Evolutionary conservation across 2,888 invertebrate genomes (phyloP).

Genomic region (Pegoplata infirma): DNA sequence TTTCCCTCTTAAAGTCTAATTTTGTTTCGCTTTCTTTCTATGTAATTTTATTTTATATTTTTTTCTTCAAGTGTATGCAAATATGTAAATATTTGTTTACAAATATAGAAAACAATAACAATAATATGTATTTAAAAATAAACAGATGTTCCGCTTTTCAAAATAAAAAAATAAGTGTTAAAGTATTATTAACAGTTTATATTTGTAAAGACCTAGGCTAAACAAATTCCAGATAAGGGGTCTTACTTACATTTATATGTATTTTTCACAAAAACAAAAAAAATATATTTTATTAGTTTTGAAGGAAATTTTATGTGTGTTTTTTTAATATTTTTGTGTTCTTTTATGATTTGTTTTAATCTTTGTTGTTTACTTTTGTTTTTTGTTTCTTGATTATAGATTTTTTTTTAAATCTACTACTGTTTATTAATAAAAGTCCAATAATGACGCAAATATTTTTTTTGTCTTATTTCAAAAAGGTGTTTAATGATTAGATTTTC

Average conservation of each 20-base stretch:
- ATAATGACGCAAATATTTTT: no score
- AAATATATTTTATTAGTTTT: background rate
- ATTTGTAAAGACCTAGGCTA: conserved; percentile 11
- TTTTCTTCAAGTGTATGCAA: background rate
- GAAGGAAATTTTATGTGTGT: background rate
- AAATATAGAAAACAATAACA: background rate
- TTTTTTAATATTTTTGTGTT: background rate
- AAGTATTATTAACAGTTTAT: background rate
- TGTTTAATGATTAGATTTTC: no score
- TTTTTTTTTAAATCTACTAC: no score
- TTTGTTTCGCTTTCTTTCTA: no score
- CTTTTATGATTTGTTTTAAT: no score
- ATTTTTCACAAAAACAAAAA: background rate
- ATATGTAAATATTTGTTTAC: background rate
- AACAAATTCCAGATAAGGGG: conserved; percentile 20
- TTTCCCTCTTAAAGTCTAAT: no score
- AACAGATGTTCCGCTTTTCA: conserved; percentile 16
- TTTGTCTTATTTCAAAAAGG: no score
- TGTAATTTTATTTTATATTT: background rate
- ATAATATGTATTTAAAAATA: conserved; percentile 1
- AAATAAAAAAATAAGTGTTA: background rate
- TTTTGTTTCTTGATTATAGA: no score
- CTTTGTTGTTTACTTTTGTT: no score
- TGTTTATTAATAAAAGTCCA: no score
- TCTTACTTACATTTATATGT: no score